Evolutionary conservation across 1,140 invertebrate species (phyloP), one percentile per base, ranked within the genome.

Genomic region (Pseudomyrmex gracilis): DNA sequence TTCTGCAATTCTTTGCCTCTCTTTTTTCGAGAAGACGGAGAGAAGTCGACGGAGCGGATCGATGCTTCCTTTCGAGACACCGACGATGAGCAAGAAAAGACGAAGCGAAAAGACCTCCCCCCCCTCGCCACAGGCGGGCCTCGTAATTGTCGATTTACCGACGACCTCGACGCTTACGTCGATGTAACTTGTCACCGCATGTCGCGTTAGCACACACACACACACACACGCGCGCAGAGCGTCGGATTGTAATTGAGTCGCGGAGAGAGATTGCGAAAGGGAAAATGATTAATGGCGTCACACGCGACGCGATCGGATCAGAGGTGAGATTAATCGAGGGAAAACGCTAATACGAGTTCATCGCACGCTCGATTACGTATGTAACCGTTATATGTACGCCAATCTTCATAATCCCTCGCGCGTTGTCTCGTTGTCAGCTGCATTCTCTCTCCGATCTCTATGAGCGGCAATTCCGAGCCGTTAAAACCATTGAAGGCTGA

Each of bases 21-120:
- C 85, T 91, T 86, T 91, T 87, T 89, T 84, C 15, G 51, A 76
- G 24, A 24, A 20, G 13, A 22, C 47, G 63, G 22, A 78, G 60
- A 53, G 34, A 53, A 82, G 88, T 83, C 73, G 84, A 80, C 83
- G 77, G 83, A 86, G 83, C 86, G 88, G 92, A 93, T 93, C 91
- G 91, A 93, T 93, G 78, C 85, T 86, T 88, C 88, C 82, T 86
- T 89, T 78, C 87, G 87, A 89, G 87, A 88, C 73, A 58, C 53
- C 87, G 76, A 71, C 84, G 74, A 71, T 63, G 55, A 66, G 49
- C 5, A 70, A 47, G 71, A 57, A 73, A 61, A 61, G 55, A 71
- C 15, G 15, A 57, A 10, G 55, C 34, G 58, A 15, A 49, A 34
- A 70, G 66, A 68, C 57, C 60, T 47, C 13, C 8, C 12, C 2